phyloP scores from a whole-genome alignment of 92 coral and sea anemone species.

The Bergia puertoricense region DNA sequence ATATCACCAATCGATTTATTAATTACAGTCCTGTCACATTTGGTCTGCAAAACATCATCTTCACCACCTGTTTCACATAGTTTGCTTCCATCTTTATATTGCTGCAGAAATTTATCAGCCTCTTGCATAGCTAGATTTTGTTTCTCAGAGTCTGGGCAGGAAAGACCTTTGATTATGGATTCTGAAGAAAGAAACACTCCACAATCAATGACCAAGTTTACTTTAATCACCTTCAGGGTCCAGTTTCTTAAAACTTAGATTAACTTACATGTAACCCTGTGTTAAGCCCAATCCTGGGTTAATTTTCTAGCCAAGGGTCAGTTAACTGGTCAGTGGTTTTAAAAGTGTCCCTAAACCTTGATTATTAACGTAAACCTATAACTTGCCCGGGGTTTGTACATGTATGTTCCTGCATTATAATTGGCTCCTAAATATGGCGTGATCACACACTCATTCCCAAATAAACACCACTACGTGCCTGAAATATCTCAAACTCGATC shows the following conservation, averaged over 20 bases:
- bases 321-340: no score
- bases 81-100: conserved; percentile 47
- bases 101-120: conserved; percentile 77
- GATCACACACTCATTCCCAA: background rate
- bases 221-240: background rate
- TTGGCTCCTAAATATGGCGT: no score
- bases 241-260: no score
- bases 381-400: no score
- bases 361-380: no score
- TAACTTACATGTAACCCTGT: no score
- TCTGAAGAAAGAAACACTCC: conserved; percentile 45
- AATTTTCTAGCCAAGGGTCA: no score
- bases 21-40: conserved; percentile 36
- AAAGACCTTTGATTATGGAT: conserved; percentile 82
- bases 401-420: no score
- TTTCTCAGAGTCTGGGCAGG: conserved; percentile 66
- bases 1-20: conserved; percentile 1
- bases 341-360: no score
- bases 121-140: conserved; percentile 71
- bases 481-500: no score
- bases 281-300: no score
- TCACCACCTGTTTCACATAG: conserved; percentile 10
- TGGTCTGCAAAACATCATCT: conserved; percentile 11
- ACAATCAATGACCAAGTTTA: background rate
- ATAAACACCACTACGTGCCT: no score